Percentiles rank a stretch among this genome's conserved stretches.
Evolutionary conservation across 1,140 invertebrate species (phyloP).

Genomic region (Centruroides vittatus): DNA sequence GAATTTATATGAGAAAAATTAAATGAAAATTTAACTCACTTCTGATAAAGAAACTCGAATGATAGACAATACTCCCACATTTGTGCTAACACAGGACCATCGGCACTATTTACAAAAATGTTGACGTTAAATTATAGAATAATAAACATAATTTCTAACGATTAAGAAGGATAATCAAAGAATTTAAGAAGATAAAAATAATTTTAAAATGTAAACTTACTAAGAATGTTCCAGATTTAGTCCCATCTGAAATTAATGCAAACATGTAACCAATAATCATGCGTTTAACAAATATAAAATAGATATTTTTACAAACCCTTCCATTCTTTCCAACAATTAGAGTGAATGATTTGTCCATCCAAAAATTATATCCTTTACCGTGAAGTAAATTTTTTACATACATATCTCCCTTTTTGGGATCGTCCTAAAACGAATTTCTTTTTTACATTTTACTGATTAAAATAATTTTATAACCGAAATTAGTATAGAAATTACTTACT

Average conservation of each 20-base stretch:
- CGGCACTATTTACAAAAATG: slow-evolving; percentile 50
- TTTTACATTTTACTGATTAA: background rate
- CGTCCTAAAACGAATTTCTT: slow-evolving; percentile 37
- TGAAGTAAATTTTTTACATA: slow-evolving; percentile 78
- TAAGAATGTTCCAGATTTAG: slow-evolving; percentile 2
- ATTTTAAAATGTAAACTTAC: background rate
- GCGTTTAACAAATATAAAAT: too few species aligned
- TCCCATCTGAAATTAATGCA: too few species aligned
- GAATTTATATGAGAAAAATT: too few species aligned
- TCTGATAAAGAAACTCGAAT: slow-evolving; percentile 50
- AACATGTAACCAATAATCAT: too few species aligned
- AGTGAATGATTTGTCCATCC: slow-evolving; percentile 99
- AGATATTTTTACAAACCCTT: slow-evolving; percentile 46
- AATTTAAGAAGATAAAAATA: background rate
- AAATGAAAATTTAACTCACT: slow-evolving; percentile 40
- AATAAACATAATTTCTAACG: background rate
- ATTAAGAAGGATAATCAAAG: background rate
- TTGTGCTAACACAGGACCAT: slow-evolving; percentile 88
- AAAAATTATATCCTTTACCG: slow-evolving; percentile 89
- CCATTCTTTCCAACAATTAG: slow-evolving; percentile 85
- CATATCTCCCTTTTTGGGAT: slow-evolving; percentile 63
- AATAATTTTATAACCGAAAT: background rate
- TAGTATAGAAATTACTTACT: slow-evolving; percentile 31
- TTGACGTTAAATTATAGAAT: background rate
- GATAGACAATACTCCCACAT: slow-evolving; percentile 78